These are phyloP conservation scores for Styela plicata DNA, from an alignment of 23 tunicate species.

Conservation along the genomic window DNA sequence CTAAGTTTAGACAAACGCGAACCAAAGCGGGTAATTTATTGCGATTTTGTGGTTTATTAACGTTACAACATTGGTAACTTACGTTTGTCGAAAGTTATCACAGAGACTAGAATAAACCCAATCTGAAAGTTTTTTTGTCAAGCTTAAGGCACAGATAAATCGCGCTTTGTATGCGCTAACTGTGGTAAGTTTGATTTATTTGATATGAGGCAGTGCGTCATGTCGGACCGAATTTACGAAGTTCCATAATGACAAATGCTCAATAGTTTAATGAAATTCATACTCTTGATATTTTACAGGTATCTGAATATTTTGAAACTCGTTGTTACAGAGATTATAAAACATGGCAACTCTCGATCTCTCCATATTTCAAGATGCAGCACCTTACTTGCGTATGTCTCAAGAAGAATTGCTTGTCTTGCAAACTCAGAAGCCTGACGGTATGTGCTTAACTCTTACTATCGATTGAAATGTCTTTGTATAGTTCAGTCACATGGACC, in stretches of 20 bases:
- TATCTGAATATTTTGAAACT: background rate
- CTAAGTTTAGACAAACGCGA: too few species aligned
- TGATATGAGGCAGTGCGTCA: background rate
- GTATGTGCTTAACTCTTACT: conserved; percentile 2
- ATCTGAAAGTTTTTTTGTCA: too few species aligned
- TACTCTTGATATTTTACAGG: background rate
- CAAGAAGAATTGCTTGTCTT: conserved; percentile 51
- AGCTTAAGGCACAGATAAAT: too few species aligned
- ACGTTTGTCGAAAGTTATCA: too few species aligned
- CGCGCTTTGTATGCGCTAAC: too few species aligned
- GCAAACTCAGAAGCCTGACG: conserved; percentile 80
- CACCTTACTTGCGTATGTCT: conserved; percentile 68
- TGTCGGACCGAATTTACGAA: background rate
- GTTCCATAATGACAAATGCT: background rate
- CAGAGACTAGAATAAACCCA: too few species aligned
- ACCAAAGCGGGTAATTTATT: too few species aligned
- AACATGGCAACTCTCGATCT: conserved; percentile 77
- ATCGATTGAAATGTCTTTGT: background rate
- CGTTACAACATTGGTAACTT: too few species aligned
- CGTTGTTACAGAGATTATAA: background rate
- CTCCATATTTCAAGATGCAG: conserved; percentile 67
- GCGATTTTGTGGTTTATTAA: too few species aligned
- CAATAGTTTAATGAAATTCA: background rate
- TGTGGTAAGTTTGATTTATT: background rate
- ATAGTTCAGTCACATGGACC: background rate